A percentile compares a stretch with the other conserved stretches of the same genome.
These are phyloP conservation scores for Tachycineta bicolor DNA, from an alignment of 2,113 vertebrate species.

Conservation along the genomic window DNA sequence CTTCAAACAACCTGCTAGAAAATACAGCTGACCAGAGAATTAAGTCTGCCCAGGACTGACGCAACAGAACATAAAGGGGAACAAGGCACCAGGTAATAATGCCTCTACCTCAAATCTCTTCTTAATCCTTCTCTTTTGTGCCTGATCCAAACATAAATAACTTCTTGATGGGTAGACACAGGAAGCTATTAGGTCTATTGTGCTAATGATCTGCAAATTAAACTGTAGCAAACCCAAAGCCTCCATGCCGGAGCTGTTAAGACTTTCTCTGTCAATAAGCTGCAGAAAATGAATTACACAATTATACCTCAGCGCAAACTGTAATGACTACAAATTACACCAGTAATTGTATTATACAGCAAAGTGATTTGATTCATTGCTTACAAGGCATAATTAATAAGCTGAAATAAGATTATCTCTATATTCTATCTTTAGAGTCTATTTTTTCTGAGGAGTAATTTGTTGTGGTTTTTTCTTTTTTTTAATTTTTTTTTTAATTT, in stretches of 20 bases:
- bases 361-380: slow-evolving; percentile 58
- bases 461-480: no score
- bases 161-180: neutral
- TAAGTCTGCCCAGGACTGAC: neutral
- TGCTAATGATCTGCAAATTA: slow-evolving; percentile 30
- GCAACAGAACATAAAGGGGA: neutral
- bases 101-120: neutral
- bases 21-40: neutral
- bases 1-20: neutral
- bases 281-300: slow-evolving; percentile 43
- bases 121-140: neutral
- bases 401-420: slow-evolving; percentile 29
- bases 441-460: neutral
- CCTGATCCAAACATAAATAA: neutral
- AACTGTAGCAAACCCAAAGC: neutral
- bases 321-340: slow-evolving; percentile 67
- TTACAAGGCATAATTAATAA: slow-evolving; percentile 61
- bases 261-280: slow-evolving; percentile 51
- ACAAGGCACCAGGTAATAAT: neutral
- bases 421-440: neutral
- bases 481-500: no score
- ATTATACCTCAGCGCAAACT: slow-evolving; percentile 47
- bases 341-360: slow-evolving; percentile 60
- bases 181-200: neutral
- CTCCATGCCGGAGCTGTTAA: neutral